Evolutionary conservation across 2,888 invertebrate species (phyloP).

Genomic region (Carabus problematicus): DNA sequence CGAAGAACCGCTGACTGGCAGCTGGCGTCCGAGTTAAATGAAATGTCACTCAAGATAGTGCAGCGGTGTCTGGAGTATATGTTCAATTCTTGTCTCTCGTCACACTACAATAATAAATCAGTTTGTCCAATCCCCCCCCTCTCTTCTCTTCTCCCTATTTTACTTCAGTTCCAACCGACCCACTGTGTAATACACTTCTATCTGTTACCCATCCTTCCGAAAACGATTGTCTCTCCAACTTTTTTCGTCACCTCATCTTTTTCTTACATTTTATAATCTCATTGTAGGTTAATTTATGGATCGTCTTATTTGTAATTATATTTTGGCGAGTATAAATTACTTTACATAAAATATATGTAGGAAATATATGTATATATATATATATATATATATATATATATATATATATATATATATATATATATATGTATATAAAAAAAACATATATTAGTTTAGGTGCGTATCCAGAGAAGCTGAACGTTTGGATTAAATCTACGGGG

Average conservation of each 20-base stretch:
- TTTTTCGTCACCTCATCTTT: not conserved
- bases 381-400: conserved; percentile 13
- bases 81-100: conserved; percentile 59
- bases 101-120: conserved; percentile 59
- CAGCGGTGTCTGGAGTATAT: conserved; percentile 55
- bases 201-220: not conserved
- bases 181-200: not conserved
- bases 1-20: conserved; percentile 58
- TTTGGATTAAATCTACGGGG: no score
- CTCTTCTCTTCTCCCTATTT: not conserved
- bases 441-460: no score
- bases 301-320: not conserved
- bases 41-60: conserved; percentile 60
- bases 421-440: conserved; percentile 6
- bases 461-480: no score
- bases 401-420: conserved; percentile 14
- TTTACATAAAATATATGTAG: not conserved
- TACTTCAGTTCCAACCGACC: not conserved
- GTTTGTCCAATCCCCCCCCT: conserved; percentile 42
- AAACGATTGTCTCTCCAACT: not conserved
- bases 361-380: not conserved
- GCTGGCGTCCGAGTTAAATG: conserved; percentile 60
- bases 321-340: no score
- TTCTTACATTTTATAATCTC: not conserved
- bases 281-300: not conserved